Conservation (phyloP, 2,797 vertebrate species). For the Nyctalus aviator region DNA sequence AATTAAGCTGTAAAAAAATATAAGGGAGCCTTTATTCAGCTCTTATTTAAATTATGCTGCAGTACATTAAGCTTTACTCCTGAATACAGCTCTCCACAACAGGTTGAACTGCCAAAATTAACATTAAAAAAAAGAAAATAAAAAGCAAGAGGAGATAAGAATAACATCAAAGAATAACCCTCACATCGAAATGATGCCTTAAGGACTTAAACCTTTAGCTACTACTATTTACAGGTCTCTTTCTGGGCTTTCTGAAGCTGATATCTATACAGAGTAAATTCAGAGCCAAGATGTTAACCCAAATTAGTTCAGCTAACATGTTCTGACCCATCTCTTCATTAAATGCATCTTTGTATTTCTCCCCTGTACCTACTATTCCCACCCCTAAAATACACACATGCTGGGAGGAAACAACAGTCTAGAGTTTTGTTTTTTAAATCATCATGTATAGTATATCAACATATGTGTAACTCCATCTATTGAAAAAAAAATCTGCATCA, state of each 20-base stretch:
- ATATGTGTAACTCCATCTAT: too few species aligned
- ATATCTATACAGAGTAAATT: conserved; percentile 72
- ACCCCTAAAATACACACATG: background rate
- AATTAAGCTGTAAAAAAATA: conserved; percentile 86
- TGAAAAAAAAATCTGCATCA: too few species aligned
- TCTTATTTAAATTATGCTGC: conserved; percentile 83
- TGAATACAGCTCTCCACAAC: conserved; percentile 81
- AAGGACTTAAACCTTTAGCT: conserved; percentile 79
- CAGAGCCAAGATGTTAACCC: conserved; percentile 65
- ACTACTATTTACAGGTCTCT: conserved; percentile 78
- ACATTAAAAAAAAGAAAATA: conserved; percentile 72
- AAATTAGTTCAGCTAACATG: conserved; percentile 75
- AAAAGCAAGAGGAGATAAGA: conserved; percentile 60
- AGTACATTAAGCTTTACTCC: conserved; percentile 85
- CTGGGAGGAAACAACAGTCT: conserved; percentile 59
- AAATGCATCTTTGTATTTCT: conserved; percentile 62
- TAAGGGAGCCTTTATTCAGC: conserved; percentile 84
- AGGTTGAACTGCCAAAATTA: conserved; percentile 85
- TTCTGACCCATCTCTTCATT: conserved; percentile 79
- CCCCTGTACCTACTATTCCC: background rate
- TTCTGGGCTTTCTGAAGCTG: conserved; percentile 72
- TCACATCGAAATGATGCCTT: conserved; percentile 67
- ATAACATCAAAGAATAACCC: conserved; percentile 35
- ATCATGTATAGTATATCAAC: background rate
- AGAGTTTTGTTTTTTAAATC: conserved; percentile 45